phyloP scores from a whole-genome alignment of 2,888 invertebrate genomes.

The Seira musarum region DNA sequence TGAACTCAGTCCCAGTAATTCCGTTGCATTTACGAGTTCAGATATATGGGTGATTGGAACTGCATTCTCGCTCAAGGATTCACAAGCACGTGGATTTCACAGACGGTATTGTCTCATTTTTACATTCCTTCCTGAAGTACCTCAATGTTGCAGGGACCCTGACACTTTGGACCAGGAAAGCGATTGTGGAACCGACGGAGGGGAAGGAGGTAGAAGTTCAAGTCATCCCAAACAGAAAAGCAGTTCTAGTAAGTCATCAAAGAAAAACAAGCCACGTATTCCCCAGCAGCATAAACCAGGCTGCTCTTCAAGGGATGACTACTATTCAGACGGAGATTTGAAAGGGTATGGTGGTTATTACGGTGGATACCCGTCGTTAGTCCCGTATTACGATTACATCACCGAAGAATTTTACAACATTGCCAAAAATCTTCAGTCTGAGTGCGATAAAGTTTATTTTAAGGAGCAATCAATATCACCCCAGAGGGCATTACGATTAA shows the following conservation, averaged over 20 bases:
- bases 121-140: conserved; percentile 69
- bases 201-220: not conserved
- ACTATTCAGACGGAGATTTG: conserved; percentile 69
- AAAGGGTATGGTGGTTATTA: conserved; percentile 56
- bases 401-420: conserved; percentile 69
- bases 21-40: conserved; percentile 69
- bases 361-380: conserved; percentile 67
- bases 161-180: conserved; percentile 49
- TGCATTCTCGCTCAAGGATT: conserved; percentile 68
- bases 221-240: conserved; percentile 11
- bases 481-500: conserved; percentile 66
- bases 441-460: conserved; percentile 69
- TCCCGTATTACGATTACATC: conserved; percentile 69
- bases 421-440: conserved; percentile 66
- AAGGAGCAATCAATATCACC: conserved; percentile 69
- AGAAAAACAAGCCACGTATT: conserved; percentile 35
- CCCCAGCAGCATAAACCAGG: conserved; percentile 37
- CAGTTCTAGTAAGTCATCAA: conserved; percentile 40
- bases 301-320: conserved; percentile 60
- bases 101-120: conserved; percentile 68
- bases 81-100: conserved; percentile 58
- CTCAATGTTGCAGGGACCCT: conserved; percentile 61
- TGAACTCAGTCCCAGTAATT: conserved; percentile 69
- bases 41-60: conserved; percentile 70
- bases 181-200: conserved; percentile 31